Conservation (phyloP, 2,113 vertebrate genomes). For the Sardina pilchardus region DNA sequence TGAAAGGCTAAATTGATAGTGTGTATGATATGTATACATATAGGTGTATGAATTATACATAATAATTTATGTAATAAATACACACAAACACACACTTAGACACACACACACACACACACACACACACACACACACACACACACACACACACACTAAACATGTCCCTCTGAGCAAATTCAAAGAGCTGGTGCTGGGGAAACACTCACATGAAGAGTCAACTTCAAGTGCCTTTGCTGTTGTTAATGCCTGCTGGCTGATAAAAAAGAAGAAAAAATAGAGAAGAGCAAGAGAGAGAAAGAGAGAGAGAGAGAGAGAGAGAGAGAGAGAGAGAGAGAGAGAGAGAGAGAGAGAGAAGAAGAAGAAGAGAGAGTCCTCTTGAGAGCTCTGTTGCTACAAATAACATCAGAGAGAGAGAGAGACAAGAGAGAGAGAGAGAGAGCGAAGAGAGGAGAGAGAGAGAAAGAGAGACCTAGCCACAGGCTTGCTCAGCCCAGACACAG, state of each 20-base stretch:
- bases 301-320: constrained; percentile 1
- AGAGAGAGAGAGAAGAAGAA: not conserved
- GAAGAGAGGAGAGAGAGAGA: constrained; percentile 16
- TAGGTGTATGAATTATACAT: no score
- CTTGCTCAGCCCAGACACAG: constrained; percentile 19
- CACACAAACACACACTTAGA: not conserved
- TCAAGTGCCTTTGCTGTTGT: constrained; percentile 11
- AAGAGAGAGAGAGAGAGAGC: constrained; percentile 9
- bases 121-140: not conserved
- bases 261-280: not conserved
- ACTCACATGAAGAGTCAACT: constrained; percentile 11
- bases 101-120: not conserved
- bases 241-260: constrained; percentile 16
- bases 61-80: not conserved
- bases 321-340: not conserved
- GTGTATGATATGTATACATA: not conserved
- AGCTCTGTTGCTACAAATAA: constrained; percentile 14
- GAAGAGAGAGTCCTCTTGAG: not conserved
- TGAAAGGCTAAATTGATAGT: not conserved
- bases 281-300: not conserved
- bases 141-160: not conserved
- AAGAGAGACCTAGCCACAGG: constrained; percentile 1
- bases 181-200: not conserved
- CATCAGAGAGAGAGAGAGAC: constrained; percentile 16
- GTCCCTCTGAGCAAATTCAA: constrained; percentile 6